Base-by-base conservation (phyloP, 2,797 vertebrate species). In the Sciurus carolinensis region DNA sequence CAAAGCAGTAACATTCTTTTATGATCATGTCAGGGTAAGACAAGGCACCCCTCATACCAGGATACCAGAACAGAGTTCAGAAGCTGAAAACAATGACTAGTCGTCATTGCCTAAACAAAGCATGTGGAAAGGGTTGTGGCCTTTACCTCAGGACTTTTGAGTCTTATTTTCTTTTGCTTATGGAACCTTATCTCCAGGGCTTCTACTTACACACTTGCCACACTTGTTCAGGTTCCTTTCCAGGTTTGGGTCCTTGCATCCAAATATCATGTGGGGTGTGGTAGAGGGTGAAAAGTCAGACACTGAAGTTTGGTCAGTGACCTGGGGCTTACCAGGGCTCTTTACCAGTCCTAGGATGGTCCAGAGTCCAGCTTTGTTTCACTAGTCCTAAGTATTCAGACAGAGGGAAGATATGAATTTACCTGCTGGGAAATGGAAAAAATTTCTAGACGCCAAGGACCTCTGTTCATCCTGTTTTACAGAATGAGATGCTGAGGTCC, bases 21-120 rank as follows among this genome's bases (percentile, higher is more conserved):
- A 99, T 0, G 98, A 98, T 57, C 98, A 95, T 0, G 98, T 98
- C 0, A 98, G 47, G 98, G 95, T 0, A 99, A 3, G 98, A 98
- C 17, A 98, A 98, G 85, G 99, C 99, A 0, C 44, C 7, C 22
- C 0, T 4, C 13, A 66, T 13, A 33, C 30, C 33, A 39, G 6
- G 7, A 81, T 95, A 4, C 30, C 44, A 30, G n/a, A 15, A 28
- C 8, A 73, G 36, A 17, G 18, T 0, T 36, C 97, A 50, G 95
- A 2, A 1, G 11, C 99, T 87, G 98, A 99, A 95, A 99, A 99
- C 85, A 99, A 99, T 95, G 99, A 99, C 93, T 98, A 99, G 28
- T 99, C 93, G 30, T 8, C 15, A 1, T 8, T 39, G 30, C 39
- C 18, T 2, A 1, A 57, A 39, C 15, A 36, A 82, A 72, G 10